These are phyloP conservation scores for Daubentonia madagascariensis DNA, from an alignment of 2,113 vertebrate species.

Conservation along the genomic window DNA sequence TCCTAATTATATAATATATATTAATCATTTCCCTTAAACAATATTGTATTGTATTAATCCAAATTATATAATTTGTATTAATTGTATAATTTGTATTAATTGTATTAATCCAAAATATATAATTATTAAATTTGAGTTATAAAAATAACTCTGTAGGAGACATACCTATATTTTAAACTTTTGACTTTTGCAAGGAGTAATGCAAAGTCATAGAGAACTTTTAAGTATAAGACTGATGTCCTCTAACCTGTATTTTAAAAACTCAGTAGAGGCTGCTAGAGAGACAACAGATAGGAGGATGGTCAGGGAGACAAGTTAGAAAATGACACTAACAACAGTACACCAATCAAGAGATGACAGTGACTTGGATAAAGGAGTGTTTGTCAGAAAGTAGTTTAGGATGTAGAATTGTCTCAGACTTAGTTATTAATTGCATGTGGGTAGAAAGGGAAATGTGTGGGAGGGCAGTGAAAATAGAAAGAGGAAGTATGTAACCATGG, in stretches of 20 bases:
- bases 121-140: constrained; percentile 1
- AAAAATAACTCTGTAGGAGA: background rate
- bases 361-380: background rate
- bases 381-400: background rate
- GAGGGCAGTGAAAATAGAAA: constrained; percentile 10
- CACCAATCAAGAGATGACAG: background rate
- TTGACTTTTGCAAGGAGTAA: constrained; percentile 16
- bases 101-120: background rate
- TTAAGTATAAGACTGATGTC: background rate
- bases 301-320: background rate
- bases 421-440: constrained; percentile 17
- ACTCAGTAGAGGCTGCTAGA: background rate
- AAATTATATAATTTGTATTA: constrained; percentile 17
- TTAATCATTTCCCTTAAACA: background rate
- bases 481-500: background rate
- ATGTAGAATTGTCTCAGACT: background rate
- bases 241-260: background rate
- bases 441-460: background rate
- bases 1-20: background rate
- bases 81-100: background rate
- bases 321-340: background rate
- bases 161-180: background rate
- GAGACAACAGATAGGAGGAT: background rate
- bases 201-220: background rate
- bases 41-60: background rate